phyloP scores from a whole-genome alignment of 2,113 vertebrate genomes.

The Recurvirostra avosetta region DNA sequence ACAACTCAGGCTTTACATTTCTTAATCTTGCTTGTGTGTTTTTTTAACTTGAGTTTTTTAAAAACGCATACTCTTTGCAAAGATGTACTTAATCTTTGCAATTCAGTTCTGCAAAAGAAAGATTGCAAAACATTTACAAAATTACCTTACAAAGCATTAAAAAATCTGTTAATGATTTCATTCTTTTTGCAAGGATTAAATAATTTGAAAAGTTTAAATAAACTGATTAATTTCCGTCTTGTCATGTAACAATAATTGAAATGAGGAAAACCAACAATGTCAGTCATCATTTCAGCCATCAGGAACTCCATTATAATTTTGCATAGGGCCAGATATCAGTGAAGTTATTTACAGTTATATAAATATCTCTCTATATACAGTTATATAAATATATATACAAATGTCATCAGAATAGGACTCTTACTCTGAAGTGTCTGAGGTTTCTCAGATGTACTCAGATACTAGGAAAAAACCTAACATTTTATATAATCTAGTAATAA shows the following conservation, averaged over 20 bases:
- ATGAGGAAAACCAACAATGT: background rate
- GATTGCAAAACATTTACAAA: background rate
- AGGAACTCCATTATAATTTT: background rate
- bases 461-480: background rate
- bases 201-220: background rate
- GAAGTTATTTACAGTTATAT: constrained; percentile 1
- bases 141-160: background rate
- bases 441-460: background rate
- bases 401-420: background rate
- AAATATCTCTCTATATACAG: background rate
- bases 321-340: background rate
- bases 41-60: background rate
- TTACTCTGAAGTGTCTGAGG: background rate
- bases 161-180: background rate
- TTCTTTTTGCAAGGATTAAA: background rate
- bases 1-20: background rate
- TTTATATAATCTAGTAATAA: background rate
- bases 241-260: background rate
- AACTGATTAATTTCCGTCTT: background rate
- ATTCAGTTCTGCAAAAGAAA: background rate
- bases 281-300: background rate
- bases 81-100: background rate
- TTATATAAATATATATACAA: background rate
- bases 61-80: background rate
- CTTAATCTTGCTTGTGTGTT: background rate